phyloP scores from a whole-genome alignment of 2,797 vertebrate genomes.

The Coregonus sp. region DNA sequence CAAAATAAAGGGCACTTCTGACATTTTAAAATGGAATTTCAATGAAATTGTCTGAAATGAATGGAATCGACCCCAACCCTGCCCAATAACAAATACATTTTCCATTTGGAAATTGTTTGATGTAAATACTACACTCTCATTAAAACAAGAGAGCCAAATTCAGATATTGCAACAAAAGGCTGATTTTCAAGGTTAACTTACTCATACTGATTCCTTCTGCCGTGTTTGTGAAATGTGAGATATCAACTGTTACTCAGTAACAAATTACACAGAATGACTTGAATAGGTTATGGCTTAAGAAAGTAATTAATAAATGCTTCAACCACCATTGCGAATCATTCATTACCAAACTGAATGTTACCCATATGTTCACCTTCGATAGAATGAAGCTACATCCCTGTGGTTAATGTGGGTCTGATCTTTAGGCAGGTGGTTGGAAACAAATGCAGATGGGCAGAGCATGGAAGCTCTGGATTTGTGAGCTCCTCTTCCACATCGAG shows the following conservation, averaged over 20 bases:
- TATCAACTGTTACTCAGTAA: slow-evolving; percentile 8
- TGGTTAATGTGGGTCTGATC: slow-evolving; percentile 69
- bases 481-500: slow-evolving; percentile 73
- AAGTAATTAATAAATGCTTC: slow-evolving; percentile 60
- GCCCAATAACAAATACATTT: neutral
- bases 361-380: slow-evolving; percentile 67
- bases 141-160: neutral
- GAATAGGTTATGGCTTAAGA: slow-evolving; percentile 33
- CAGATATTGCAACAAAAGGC: neutral
- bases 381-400: slow-evolving; percentile 59
- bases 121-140: too few relatives aligned
- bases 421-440: slow-evolving; percentile 73
- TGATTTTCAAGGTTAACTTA: slow-evolving; percentile 26
- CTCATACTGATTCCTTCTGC: neutral
- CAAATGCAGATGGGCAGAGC: slow-evolving; percentile 71
- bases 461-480: slow-evolving; percentile 66
- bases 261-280: neutral
- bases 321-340: slow-evolving; percentile 57
- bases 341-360: slow-evolving; percentile 54
- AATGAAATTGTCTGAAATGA: neutral
- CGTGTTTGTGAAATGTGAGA: neutral
- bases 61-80: neutral
- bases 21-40: neutral
- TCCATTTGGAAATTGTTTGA: neutral
- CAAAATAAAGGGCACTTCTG: neutral